phyloP scores from a whole-genome alignment of 2,113 vertebrate genomes.

The Hylia prasina region DNA sequence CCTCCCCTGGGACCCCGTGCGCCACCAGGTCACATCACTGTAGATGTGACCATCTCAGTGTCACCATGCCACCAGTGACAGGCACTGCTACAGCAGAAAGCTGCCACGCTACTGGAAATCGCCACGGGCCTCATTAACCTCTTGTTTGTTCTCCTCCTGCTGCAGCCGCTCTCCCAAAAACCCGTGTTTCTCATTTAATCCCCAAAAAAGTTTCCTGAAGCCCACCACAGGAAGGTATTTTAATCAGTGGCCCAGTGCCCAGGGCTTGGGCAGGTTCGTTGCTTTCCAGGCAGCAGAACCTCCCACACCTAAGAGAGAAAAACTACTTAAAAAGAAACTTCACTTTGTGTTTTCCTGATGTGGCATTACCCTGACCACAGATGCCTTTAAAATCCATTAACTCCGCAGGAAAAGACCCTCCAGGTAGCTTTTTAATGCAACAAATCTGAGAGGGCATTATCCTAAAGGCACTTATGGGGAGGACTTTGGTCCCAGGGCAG shows the following conservation, averaged over 20 bases:
- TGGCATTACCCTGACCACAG: background rate
- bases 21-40: rapidly evolving
- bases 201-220: background rate
- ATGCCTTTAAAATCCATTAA: slow-evolving; percentile 16
- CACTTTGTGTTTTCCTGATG: background rate
- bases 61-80: background rate
- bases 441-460: background rate
- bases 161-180: background rate
- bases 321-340: background rate
- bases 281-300: background rate
- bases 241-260: background rate
- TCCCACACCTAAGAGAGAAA: background rate
- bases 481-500: background rate
- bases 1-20: rapidly evolving
- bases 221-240: rapidly evolving
- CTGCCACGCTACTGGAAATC: background rate
- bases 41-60: background rate
- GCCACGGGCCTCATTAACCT: background rate
- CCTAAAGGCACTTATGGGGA: background rate
- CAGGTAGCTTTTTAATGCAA: background rate
- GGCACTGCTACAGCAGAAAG: background rate
- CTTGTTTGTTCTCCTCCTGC: background rate
- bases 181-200: background rate
- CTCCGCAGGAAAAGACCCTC: background rate
- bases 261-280: background rate